These are phyloP conservation scores for Netelia virgata DNA, from an alignment of 2,888 invertebrate species.

Conservation along the genomic window DNA sequence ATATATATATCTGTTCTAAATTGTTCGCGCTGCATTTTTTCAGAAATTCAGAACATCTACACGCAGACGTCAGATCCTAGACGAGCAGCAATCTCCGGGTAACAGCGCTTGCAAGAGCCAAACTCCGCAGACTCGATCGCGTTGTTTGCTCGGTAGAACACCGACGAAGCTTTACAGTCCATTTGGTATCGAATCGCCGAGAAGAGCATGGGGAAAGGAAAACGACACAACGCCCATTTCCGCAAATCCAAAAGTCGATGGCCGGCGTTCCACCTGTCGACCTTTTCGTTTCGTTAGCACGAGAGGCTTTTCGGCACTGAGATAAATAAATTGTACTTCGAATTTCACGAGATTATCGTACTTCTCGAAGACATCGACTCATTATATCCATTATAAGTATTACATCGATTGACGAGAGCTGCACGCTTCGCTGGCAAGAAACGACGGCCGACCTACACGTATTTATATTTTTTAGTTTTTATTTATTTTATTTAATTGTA, in stretches of 20 bases:
- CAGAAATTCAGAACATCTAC: conserved; percentile 87
- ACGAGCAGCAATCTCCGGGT: conserved; percentile 86
- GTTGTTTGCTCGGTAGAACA: conserved; percentile 87
- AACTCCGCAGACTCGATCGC: conserved; percentile 85
- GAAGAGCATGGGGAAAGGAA: conserved; percentile 86
- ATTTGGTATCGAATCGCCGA: conserved; percentile 91
- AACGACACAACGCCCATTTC: conserved; percentile 85
- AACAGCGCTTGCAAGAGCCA: conserved; percentile 80
- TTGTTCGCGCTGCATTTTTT: background rate
- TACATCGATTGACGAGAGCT: conserved; percentile 32
- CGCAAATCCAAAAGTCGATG: conserved; percentile 67
- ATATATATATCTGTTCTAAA: too few species aligned
- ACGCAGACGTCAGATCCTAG: conserved; percentile 86
- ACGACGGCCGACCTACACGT: conserved; percentile 44
- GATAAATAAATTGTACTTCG: conserved; percentile 72
- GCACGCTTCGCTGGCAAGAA: conserved; percentile 62
- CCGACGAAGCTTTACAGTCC: conserved; percentile 92
- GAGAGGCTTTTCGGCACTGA: conserved; percentile 79
- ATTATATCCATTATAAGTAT: background rate
- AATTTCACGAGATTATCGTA: background rate
- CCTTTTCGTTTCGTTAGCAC: conserved; percentile 79
- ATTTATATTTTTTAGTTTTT: conserved; percentile 55
- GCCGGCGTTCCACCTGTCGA: conserved; percentile 74
- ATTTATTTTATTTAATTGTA: background rate
- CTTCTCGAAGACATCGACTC: background rate